Percentiles rank a stretch among this genome's conserved stretches.
Evolutionary conservation across 2,113 vertebrate species (phyloP).

Genomic region (Lonchura striata): DNA sequence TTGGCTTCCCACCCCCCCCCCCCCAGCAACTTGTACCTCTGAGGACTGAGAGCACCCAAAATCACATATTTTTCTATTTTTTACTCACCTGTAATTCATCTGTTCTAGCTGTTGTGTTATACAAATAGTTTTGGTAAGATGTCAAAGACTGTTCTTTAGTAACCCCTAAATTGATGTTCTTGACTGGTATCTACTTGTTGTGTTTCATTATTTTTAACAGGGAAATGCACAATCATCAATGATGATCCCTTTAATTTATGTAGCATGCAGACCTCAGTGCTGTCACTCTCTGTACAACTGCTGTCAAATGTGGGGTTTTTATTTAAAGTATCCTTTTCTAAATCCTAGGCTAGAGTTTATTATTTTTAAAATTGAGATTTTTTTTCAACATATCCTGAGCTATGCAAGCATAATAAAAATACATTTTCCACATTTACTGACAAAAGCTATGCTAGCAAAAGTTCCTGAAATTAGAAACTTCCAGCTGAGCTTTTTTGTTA

Average conservation of each 20-base stretch:
- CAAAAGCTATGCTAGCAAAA: neutral
- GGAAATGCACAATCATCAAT: neutral
- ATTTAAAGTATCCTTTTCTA: neutral
- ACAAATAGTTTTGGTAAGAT: neutral
- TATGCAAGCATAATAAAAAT: neutral
- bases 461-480: conserved; percentile 19
- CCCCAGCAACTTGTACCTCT: neutral
- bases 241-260: neutral
- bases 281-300: neutral
- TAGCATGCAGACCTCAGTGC: neutral
- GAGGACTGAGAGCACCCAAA: neutral
- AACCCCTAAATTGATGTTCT: neutral
- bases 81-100: neutral
- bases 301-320: neutral
- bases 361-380: neutral
- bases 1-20: neutral
- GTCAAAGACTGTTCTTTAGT: neutral
- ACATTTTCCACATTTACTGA: neutral
- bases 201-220: neutral
- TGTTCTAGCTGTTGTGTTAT: neutral
- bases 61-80: neutral
- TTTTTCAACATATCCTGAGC: neutral
- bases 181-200: neutral
- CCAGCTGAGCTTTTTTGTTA: neutral
- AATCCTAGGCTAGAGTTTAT: neutral